These are phyloP conservation scores for Chymomyza procnemis DNA, from an alignment of 2,888 invertebrate species.

Conservation along the genomic window DNA sequence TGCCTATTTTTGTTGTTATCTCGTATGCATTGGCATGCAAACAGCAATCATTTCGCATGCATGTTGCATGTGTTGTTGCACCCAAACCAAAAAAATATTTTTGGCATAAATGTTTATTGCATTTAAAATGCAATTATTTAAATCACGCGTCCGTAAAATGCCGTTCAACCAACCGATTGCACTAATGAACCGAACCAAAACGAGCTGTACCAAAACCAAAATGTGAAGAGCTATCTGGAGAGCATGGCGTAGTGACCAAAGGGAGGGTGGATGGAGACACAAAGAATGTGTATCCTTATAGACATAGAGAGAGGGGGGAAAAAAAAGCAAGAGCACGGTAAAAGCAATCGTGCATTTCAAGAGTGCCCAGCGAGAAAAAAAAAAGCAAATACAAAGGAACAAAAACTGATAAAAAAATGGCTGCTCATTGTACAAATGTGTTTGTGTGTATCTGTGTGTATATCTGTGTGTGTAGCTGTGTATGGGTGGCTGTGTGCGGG, in stretches of 20 bases:
- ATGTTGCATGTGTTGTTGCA: background rate
- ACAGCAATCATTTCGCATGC: background rate
- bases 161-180: slow-evolving; percentile 58
- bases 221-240: background rate
- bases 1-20: background rate
- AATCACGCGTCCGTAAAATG: slow-evolving; percentile 68
- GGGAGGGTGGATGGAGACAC: background rate
- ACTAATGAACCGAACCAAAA: slow-evolving; percentile 57
- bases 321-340: background rate
- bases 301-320: background rate
- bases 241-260: background rate
- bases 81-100: slow-evolving; percentile 7
- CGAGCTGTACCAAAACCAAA: background rate
- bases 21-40: background rate
- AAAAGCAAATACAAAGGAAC: background rate
- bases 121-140: slow-evolving; percentile 73
- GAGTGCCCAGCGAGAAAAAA: background rate
- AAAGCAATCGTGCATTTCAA: slow-evolving; percentile 48
- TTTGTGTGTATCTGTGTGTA: background rate
- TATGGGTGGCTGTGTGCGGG: background rate
- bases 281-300: too few species aligned
- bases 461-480: background rate
- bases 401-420: background rate
- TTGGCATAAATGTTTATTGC: slow-evolving; percentile 57
- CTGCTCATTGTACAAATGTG: background rate